phyloP scores from a whole-genome alignment of 2,113 vertebrate species.

The Pantherophis guttatus region DNA sequence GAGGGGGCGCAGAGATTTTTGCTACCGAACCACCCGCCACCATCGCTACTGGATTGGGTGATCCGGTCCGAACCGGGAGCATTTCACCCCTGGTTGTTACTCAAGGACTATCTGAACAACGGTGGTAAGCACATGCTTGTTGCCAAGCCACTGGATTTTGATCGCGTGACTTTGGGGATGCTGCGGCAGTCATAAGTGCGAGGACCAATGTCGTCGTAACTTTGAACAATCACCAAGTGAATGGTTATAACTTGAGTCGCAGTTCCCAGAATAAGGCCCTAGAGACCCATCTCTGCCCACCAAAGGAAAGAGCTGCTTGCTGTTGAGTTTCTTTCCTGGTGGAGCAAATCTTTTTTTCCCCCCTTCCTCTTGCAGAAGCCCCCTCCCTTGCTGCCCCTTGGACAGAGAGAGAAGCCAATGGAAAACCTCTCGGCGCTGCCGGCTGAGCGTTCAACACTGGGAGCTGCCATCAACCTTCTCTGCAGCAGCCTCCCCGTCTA shows the following conservation, averaged over 20 bases:
- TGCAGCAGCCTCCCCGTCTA: slow-evolving; percentile 68
- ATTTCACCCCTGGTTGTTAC: no score
- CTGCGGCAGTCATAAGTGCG: no score
- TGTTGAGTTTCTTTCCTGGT: no score
- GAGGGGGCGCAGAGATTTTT: no score
- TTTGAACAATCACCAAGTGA: background rate
- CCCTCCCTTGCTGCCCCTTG: background rate
- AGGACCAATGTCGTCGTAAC: no score
- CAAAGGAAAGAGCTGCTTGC: background rate
- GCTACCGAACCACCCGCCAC: no score
- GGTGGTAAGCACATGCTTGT: no score
- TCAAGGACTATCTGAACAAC: no score
- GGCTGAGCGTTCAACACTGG: slow-evolving; percentile 59
- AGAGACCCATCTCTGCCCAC: background rate
- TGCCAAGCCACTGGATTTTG: no score
- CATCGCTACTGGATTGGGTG: no score
- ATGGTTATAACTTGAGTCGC: background rate
- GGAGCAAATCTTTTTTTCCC: background rate
- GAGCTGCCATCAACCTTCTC: slow-evolving; percentile 66
- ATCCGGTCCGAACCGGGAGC: no score
- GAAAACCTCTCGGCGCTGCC: background rate
- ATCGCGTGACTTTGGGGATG: no score
- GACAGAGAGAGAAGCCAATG: accelerated
- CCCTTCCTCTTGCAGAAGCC: background rate
- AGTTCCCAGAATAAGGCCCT: background rate